Evolutionary conservation across 2,113 vertebrate genomes (phyloP).

Genomic region (Lophotis ruficrista): DNA sequence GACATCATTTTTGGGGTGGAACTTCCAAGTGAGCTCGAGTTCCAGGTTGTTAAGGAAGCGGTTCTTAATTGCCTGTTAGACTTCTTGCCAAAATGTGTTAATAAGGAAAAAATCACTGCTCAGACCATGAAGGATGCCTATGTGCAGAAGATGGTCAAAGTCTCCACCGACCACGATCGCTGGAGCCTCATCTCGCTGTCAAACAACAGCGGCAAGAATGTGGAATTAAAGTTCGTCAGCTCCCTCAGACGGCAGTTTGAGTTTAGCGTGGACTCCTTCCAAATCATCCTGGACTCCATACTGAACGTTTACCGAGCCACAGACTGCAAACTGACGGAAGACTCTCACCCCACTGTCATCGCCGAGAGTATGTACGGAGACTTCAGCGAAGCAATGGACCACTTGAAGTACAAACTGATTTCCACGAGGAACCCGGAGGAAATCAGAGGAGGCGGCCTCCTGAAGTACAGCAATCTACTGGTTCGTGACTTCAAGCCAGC

Average conservation of each 20-base stretch:
- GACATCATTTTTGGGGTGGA: constrained; percentile 95
- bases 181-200: constrained; percentile 98
- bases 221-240: constrained; percentile 94
- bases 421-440: constrained; percentile 93
- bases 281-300: constrained; percentile 90
- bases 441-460: constrained; percentile 93
- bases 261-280: constrained; percentile 98
- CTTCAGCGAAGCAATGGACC: constrained; percentile 91
- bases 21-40: constrained; percentile 87
- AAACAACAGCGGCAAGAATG: constrained; percentile 96
- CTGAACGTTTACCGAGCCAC: constrained; percentile 82
- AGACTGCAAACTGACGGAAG: constrained; percentile 67
- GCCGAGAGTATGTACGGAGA: constrained; percentile 97
- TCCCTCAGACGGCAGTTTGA: constrained; percentile 92
- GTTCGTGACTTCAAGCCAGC: constrained; percentile 92
- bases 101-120: constrained; percentile 91
- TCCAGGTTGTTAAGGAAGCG: constrained; percentile 92
- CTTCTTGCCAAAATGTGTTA: constrained; percentile 90
- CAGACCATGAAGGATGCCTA: constrained; percentile 95
- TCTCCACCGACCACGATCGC: constrained; percentile 88
- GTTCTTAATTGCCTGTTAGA: constrained; percentile 90
- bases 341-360: constrained; percentile 76
- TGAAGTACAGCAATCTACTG: constrained; percentile 95
- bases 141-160: constrained; percentile 98
- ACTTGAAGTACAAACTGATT: constrained; percentile 89